Base-by-base conservation (phyloP, 2,888 invertebrate species). In the Serrognathus titanus region DNA sequence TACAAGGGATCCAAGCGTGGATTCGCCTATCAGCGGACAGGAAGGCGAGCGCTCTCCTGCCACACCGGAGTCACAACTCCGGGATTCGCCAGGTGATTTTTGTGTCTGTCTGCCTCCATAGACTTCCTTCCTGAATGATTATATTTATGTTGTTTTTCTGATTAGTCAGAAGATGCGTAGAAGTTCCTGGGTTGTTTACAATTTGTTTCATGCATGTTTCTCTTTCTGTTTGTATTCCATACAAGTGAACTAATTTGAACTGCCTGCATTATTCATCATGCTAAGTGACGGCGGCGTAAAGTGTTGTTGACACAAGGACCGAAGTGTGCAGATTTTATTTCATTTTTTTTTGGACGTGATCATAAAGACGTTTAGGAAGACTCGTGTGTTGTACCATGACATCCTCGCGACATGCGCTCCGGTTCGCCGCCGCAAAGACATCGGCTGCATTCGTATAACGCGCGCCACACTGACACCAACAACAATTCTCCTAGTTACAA, bases 321-420 rank as follows among this genome's bases (percentile, higher is more conserved):
- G 24, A 16, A 31, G 24, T 31, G 20, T 43, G 52, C 45, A 36
- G 1, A 20, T 50, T 46, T 39, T 47, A 13, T 31, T 31, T 6
- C 4, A 6, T 31, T 31, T 31, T 7, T 31, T 2, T 48, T 31
- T 47, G 37, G 12, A 48, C 46, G 47, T 51, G 56, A 52, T 46
- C 24, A 56, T 49, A 60, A 59, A 63, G 53, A 57, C 58, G 55
- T 51, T 57, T 45, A 11, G 57, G 57, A 59, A 60, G 55, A 51
- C 51, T 51, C 57, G 57, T 62, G 59, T 61, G 62, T 59, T 59
- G 61, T 57, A 62, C 58, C 53, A 65, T 72, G 72, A 71, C 68
- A 70, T 68, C 69, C 66, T 62, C 67, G 67, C 73, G 75, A 71
- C 66, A 75, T 75, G 75, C 75, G 75, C 66, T 72, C 74, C 69